Percentiles rank a stretch among this genome's conserved stretches.
phyloP scores from a whole-genome alignment of 2,797 vertebrate genomes.

The Gymnopithys bicolor region DNA sequence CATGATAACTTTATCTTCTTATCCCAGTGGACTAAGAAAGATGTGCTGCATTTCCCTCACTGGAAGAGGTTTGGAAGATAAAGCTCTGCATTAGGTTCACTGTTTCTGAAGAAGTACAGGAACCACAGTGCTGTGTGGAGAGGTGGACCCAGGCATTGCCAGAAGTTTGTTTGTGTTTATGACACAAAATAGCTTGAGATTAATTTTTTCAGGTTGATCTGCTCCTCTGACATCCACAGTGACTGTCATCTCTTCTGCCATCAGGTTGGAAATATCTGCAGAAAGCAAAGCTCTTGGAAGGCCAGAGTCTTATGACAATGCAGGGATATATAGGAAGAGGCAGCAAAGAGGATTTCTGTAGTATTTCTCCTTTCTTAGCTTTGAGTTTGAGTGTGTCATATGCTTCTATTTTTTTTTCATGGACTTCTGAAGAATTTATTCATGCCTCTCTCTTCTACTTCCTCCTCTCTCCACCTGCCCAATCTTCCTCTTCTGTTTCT shows the following conservation, averaged over 20 bases:
- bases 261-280: not conserved
- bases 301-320: not conserved
- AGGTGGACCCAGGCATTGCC: not conserved
- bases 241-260: not conserved
- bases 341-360: not conserved
- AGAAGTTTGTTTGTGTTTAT: not conserved
- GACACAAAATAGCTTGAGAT: not conserved
- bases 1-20: not conserved
- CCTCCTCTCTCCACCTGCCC: not conserved
- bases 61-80: not conserved
- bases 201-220: not conserved
- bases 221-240: not conserved
- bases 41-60: not conserved
- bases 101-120: not conserved
- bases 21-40: not conserved
- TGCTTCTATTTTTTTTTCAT: not conserved
- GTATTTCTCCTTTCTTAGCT: constrained; percentile 4
- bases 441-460: not conserved
- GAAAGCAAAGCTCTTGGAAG: not conserved
- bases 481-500: not conserved
- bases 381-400: not conserved
- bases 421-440: not conserved
- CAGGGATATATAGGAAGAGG: not conserved
- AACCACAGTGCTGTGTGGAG: not conserved
- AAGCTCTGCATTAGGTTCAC: not conserved